Conservation (phyloP, 2,797 vertebrate species). For the Halcyon badia region DNA sequence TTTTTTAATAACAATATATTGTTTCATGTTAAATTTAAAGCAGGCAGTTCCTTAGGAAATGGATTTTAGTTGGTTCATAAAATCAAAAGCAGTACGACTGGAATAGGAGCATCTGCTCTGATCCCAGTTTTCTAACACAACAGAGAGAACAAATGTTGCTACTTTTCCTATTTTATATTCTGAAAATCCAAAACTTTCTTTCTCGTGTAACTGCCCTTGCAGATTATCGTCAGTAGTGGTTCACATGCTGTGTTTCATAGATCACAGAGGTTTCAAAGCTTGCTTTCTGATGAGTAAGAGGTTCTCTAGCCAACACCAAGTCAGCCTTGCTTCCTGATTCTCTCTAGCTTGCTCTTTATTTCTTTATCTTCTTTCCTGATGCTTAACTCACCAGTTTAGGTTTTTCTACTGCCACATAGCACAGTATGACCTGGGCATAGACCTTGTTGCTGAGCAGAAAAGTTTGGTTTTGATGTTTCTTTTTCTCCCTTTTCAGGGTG, state of each 20-base stretch:
- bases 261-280: background rate
- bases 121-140: background rate
- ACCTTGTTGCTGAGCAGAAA: background rate
- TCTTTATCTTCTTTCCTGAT: background rate
- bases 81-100: conserved; percentile 14
- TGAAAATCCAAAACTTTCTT: conserved; percentile 18
- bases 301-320: background rate
- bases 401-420: background rate
- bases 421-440: background rate
- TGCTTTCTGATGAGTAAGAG: background rate
- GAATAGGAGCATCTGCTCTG: background rate
- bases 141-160: background rate
- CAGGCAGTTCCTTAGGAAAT: background rate
- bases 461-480: background rate
- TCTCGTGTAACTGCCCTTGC: conserved; percentile 6
- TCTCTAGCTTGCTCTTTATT: background rate
- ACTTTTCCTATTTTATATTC: background rate
- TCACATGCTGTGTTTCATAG: conserved; percentile 39
- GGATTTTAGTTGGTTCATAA: background rate
- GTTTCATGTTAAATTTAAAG: conserved; percentile 26
- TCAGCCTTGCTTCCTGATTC: background rate
- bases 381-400: background rate
- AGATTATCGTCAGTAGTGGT: conserved; percentile 35
- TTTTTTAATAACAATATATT: background rate
- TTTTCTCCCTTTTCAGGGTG: background rate